A percentile compares a stretch with the other conserved stretches of the same genome.
These are phyloP conservation scores for Tortrix viridana DNA, from an alignment of 2,888 invertebrate species.

Conservation along the genomic window DNA sequence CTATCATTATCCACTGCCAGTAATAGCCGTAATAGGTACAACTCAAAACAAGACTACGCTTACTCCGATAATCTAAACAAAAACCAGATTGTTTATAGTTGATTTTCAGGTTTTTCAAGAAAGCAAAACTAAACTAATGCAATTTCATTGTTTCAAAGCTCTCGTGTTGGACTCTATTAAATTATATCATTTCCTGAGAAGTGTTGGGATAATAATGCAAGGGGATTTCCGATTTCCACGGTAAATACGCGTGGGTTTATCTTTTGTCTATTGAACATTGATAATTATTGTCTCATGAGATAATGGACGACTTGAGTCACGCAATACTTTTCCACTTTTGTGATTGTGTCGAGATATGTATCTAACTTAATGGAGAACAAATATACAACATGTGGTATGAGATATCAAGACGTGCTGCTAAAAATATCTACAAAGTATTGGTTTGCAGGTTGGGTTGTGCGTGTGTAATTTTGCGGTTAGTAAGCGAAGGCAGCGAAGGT, in stretches of 20 bases:
- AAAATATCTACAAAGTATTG: conserved; percentile 3
- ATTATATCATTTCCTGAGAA: conserved; percentile 65
- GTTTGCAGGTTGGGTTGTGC: conserved; percentile 19
- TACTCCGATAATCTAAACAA: conserved; percentile 63
- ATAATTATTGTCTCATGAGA: conserved; percentile 68
- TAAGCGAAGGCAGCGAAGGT: conserved; percentile 65
- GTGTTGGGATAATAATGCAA: conserved; percentile 66
- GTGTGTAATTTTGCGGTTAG: conserved; percentile 37
- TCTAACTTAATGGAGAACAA: neutral
- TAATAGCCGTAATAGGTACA: conserved; percentile 39
- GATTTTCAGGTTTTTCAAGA: conserved; percentile 73
- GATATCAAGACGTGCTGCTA: neutral
- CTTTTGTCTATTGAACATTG: conserved; percentile 60
- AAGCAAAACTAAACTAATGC: conserved; percentile 59
- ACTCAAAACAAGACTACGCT: conserved; percentile 58
- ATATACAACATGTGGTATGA: neutral
- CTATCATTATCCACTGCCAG: conserved; percentile 21
- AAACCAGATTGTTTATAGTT: conserved; percentile 63
- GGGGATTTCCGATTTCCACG: conserved; percentile 80
- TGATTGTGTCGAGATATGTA: conserved; percentile 11
- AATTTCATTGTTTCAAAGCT: conserved; percentile 64
- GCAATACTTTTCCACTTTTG: conserved; percentile 45
- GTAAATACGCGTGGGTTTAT: conserved; percentile 54
- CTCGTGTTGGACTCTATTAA: conserved; percentile 49
- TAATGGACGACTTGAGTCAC: conserved; percentile 60